These are phyloP conservation scores for Oreochromis tanganicae DNA, from an alignment of 2,113 vertebrate genomes.

Conservation along the genomic window DNA sequence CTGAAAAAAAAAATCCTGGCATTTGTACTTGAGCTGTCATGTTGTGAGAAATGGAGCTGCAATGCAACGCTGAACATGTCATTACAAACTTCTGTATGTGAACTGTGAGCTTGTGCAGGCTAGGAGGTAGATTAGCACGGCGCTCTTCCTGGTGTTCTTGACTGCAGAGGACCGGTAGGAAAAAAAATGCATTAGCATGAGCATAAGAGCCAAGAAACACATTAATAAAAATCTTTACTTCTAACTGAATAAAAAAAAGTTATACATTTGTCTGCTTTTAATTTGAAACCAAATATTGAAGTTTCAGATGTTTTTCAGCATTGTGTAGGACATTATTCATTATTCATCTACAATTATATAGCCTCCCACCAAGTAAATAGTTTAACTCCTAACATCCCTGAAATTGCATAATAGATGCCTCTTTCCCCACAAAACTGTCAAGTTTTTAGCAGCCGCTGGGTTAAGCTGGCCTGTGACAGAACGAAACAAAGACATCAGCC, in stretches of 20 bases:
- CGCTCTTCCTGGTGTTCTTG: background rate
- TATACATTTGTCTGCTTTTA: background rate
- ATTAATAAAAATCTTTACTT: background rate
- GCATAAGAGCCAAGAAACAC: background rate
- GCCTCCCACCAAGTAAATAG: background rate
- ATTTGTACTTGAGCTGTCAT: background rate
- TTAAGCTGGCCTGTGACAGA: background rate
- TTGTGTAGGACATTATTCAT: background rate
- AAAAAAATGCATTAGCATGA: background rate
- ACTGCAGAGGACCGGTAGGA: background rate
- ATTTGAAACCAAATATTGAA: background rate
- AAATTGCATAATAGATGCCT: background rate
- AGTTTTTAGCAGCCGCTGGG: background rate
- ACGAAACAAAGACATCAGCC: slow-evolving; percentile 3
- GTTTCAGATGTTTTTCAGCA: background rate
- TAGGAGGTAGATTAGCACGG: background rate
- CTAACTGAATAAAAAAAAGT: background rate
- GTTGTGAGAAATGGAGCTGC: background rate
- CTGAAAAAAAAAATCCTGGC: background rate
- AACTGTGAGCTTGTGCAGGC: background rate
- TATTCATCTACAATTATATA: background rate
- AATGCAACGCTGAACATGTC: background rate
- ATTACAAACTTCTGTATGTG: background rate
- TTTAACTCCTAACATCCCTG: background rate
- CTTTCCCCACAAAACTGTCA: background rate